Base-by-base conservation (phyloP, 2,113 vertebrate species). In the Neodon shergylaensis region DNA sequence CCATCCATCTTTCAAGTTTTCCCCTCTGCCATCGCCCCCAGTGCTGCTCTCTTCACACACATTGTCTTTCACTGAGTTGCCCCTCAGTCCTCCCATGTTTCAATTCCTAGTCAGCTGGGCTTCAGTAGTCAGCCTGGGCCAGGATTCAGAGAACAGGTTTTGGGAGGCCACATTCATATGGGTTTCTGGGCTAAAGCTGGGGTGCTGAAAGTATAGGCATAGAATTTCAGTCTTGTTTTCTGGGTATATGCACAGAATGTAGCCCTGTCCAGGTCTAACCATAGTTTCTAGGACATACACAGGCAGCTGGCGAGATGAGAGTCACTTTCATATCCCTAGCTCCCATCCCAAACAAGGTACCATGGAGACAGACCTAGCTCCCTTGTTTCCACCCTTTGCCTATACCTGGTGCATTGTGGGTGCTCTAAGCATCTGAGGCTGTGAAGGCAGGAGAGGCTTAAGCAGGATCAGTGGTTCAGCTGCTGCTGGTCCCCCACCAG, bases 261-360 rank as follows among this genome's bases (percentile, higher is more conserved):
- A 7, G 22, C 3, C 26, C 2, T 8, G 31, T 24, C 17, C 1
- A 22, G 1, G 17, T 2, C 2, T 26, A 0, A 3, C 16, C 0
- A 0, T 3, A 8, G 19, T 5, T 5, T 8, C 7, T n/a, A 52
- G 49, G 21, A 61, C 65, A 49, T 19, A n/a, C 19, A 7, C 1
- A 1, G 13, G 6, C 16, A 9, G 26, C n/a, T n/a, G 42, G 4
- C 2, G 11, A 44, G 0, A 24, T 28, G 16, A 39, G 33, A 54
- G 4, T 47, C 44, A 8, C 19, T 4, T 0, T 44, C 2, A 2
- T 14, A 58, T 66, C 10, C 36, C 1, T 17, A 17, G 44, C 39
- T 44, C 4, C 1, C 4, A 3, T 33, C 3, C 63, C 22, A 9
- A 8, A 3, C 7, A 8, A n/a, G 61, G 47, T 1, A 13, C 16